phyloP scores from a whole-genome alignment of 1,140 invertebrate species.

The Lethocerus indicus region DNA sequence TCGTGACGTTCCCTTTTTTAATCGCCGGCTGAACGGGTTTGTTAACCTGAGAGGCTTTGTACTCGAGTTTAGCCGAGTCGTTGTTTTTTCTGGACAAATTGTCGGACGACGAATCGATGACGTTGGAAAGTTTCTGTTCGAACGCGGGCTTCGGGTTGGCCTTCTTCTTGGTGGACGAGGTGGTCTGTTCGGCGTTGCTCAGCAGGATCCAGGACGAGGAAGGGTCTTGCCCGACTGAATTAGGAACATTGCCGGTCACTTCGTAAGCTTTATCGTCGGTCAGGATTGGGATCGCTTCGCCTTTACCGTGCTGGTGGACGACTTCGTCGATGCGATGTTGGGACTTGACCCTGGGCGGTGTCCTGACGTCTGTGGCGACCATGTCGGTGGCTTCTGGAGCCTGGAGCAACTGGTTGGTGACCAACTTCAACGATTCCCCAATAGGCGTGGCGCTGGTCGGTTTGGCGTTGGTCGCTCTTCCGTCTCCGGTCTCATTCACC shows the following conservation, averaged over 20 bases:
- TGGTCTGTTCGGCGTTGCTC: constrained; percentile 11
- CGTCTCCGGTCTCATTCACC: constrained; percentile 9
- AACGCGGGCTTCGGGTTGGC: background rate
- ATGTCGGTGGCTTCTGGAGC: constrained; percentile 19
- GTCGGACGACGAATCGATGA: no score
- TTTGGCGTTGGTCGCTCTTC: constrained; percentile 8
- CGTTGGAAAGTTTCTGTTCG: constrained; percentile 9
- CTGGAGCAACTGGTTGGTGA: constrained; percentile 30
- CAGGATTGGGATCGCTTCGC: constrained; percentile 36
- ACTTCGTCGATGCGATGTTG: no score
- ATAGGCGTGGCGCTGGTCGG: constrained; percentile 21
- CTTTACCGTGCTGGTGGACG: no score
- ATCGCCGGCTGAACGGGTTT: constrained; percentile 8
- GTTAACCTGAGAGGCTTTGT: background rate
- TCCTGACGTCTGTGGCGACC: constrained; percentile 35
- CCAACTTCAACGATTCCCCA: constrained; percentile 33
- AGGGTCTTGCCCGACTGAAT: no score
- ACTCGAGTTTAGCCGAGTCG: constrained; percentile 3
- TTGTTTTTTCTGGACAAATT: constrained; percentile 7
- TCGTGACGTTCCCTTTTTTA: background rate
- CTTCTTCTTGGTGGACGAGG: constrained; percentile 6
- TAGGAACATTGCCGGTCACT: no score
- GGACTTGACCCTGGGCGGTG: constrained; percentile 38
- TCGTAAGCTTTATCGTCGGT: constrained; percentile 23
- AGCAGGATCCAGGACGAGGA: constrained; percentile 65